Conservation (phyloP, 2,888 invertebrate genomes). For the Chrysodeixis includens region DNA sequence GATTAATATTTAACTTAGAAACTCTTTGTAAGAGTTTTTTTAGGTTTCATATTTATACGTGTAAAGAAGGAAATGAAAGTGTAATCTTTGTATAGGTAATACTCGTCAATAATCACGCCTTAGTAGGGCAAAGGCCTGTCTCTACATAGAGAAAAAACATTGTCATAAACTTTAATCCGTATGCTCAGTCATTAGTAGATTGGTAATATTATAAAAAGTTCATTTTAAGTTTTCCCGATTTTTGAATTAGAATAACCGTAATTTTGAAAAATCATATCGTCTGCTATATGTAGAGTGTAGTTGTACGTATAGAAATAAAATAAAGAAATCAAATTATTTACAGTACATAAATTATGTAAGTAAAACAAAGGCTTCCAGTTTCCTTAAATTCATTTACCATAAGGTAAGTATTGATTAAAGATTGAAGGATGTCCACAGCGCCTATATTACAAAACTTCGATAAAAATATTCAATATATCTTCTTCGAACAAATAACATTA, state of each 20-base stretch:
- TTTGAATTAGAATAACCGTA: no score
- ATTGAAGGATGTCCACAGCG: slow-evolving; percentile 25
- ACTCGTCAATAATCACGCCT: no score
- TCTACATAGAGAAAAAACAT: no score
- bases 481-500: neutral
- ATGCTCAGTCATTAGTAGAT: no score
- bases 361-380: slow-evolving; percentile 20
- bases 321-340: no score
- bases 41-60: neutral
- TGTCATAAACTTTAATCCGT: no score
- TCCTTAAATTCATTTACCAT: slow-evolving; percentile 17
- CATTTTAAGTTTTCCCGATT: no score
- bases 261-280: no score
- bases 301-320: no score
- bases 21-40: neutral
- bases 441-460: slow-evolving; percentile 26
- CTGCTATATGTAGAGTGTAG: no score
- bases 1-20: slow-evolving; percentile 39
- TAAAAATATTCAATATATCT: slow-evolving; percentile 17
- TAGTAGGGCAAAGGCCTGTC: no score
- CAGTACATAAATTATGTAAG: slow-evolving; percentile 18
- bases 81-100: neutral
- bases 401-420: slow-evolving; percentile 18
- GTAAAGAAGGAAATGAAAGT: neutral
- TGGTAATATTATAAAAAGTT: no score